Evolutionary conservation across 2,888 invertebrate genomes (phyloP).

Genomic region (Entomobrya proxima): DNA sequence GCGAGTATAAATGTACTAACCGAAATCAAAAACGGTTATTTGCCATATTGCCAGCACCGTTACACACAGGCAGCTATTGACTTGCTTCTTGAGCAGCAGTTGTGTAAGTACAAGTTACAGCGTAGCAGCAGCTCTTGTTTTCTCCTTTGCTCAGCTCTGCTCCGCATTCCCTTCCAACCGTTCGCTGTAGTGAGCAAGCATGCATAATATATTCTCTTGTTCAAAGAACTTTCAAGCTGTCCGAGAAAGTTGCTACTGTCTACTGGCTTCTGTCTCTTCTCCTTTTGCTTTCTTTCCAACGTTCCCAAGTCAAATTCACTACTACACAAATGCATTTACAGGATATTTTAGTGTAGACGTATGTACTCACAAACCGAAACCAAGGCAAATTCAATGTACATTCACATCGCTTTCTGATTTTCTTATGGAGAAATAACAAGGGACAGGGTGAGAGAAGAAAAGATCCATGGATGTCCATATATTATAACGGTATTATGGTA

Average conservation of each 20-base stretch:
- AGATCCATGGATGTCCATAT: not conserved
- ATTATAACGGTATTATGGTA: not conserved
- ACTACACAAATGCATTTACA: not conserved
- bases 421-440: not conserved
- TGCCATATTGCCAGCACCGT: too few species aligned
- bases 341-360: not conserved
- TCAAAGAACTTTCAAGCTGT: not conserved
- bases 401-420: slow-evolving; percentile 2
- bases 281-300: slow-evolving; percentile 5
- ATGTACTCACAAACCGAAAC: not conserved
- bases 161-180: too few species aligned
- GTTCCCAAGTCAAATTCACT: not conserved
- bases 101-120: too few species aligned
- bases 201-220: too few species aligned
- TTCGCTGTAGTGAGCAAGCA: too few species aligned
- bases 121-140: too few species aligned
- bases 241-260: slow-evolving; percentile 16
- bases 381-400: not conserved
- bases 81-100: too few species aligned
- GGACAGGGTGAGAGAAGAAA: too few species aligned
- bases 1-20: too few species aligned
- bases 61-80: too few species aligned
- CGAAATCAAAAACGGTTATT: too few species aligned
- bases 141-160: too few species aligned
- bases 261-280: not conserved